A percentile compares a stretch with the other conserved stretches of the same genome.
These are phyloP conservation scores for Drosophila sturtevanti DNA, from an alignment of 1,140 invertebrate species.

Conservation along the genomic window DNA sequence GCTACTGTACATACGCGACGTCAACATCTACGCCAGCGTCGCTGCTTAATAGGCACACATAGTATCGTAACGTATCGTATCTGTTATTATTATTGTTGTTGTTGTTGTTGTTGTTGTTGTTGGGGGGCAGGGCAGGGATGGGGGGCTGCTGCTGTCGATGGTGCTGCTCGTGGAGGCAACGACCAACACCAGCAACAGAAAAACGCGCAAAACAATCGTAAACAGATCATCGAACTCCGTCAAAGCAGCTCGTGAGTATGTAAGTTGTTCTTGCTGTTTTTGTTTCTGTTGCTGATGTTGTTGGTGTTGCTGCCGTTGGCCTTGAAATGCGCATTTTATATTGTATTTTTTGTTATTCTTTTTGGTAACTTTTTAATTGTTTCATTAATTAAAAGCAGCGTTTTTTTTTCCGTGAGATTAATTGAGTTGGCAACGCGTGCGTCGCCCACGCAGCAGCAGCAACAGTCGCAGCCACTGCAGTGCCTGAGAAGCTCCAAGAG, in stretches of 20 bases:
- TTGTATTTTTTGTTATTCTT: slow-evolving; percentile 33
- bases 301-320: slow-evolving; percentile 46
- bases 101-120: background rate
- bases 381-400: slow-evolving; percentile 71
- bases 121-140: background rate
- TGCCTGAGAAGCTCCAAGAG: background rate
- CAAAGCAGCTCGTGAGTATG: slow-evolving; percentile 15
- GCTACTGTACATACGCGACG: slow-evolving; percentile 71
- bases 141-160: slow-evolving; percentile 6
- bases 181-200: slow-evolving; percentile 45
- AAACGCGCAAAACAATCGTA: slow-evolving; percentile 63
- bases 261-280: slow-evolving; percentile 21
- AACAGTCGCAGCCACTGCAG: slow-evolving; percentile 1
- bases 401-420: slow-evolving; percentile 43
- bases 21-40: slow-evolving; percentile 30
- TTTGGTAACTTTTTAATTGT: slow-evolving; percentile 66
- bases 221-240: slow-evolving; percentile 76
- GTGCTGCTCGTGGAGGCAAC: slow-evolving; percentile 24
- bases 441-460: slow-evolving; percentile 66
- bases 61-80: slow-evolving; percentile 14
- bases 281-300: background rate
- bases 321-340: slow-evolving; percentile 46
- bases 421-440: slow-evolving; percentile 75
- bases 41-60: slow-evolving; percentile 3
- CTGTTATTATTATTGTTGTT: slow-evolving; percentile 2